A percentile compares a stretch with the other conserved stretches of the same genome.
Conservation (phyloP, 2,113 vertebrate species). For the Chrysochloris asiatica region DNA sequence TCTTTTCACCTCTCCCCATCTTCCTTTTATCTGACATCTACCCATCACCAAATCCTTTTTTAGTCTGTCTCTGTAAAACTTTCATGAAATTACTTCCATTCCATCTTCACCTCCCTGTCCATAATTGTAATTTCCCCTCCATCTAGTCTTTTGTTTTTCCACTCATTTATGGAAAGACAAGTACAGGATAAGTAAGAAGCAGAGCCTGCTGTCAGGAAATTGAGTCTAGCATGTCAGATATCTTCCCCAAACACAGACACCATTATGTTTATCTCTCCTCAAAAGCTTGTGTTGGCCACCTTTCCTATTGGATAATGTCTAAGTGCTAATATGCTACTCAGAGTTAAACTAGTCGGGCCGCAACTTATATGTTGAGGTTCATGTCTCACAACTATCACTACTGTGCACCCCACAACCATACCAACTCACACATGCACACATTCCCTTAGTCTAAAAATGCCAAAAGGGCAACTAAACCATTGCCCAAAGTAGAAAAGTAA, state of each 20-base stretch:
- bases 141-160: not conserved
- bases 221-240: not conserved
- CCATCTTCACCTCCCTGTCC: not conserved
- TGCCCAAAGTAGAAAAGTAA: not conserved
- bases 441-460: not conserved
- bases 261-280: conserved; percentile 14
- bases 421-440: not conserved
- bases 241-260: not conserved
- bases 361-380: not conserved
- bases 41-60: not conserved
- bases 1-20: not conserved
- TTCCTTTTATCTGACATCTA: not conserved
- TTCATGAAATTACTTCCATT: not conserved
- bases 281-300: not conserved
- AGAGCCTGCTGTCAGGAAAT: not conserved
- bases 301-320: not conserved
- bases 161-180: not conserved
- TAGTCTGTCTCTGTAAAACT: not conserved
- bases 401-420: not conserved
- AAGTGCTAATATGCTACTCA: not conserved
- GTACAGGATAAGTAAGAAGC: not conserved
- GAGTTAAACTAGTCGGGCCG: too few relatives aligned
- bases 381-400: not conserved
- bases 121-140: not conserved
- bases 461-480: not conserved